Evolutionary conservation across 1,140 invertebrate species (phyloP), one percentile per base, ranked within the genome.

Genomic region (Brachionus paranguensis): DNA sequence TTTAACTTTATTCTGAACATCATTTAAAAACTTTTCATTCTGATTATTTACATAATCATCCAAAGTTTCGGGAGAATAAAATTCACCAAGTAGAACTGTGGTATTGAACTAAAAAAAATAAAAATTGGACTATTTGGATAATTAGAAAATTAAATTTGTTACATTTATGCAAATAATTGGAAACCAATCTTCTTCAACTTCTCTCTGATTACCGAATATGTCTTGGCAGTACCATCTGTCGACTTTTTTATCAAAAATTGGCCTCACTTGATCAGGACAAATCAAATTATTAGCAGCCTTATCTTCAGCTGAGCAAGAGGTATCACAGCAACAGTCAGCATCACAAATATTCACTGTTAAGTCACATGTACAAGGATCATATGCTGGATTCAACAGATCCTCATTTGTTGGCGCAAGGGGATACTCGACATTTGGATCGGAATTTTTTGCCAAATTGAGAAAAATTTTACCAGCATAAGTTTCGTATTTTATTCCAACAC

Each of bases 81-180:
- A 81, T 33, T 81, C 41, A 17, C 78, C 78, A 45, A 81, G 78
- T 12, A 81, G 27, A 64, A 81, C 78, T 3, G 53, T 81, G 7
- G 64, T 64, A 45, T 81, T 81, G 41, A 68, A 81, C 78, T 81
- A 20, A 20, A 41, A 81, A 24, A 10, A 81, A n/a, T 12, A 17
- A 41, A 43, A 79, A 78, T 29, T 29, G 41, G 50, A 65, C 3
- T 20, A 20, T 0, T 7, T 8, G 6, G 0, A 14, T 29, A 24
- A 14, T 5, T 10, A 65, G 6, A 17, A 10, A 14, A 17, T n/a
- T n/a, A 0, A 33, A 20, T 20, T 27, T 2, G 4, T 81, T 81
- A 81, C 78, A 43, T 81, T 53, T 14, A 81, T 68, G 43, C 78
- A 81, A 6, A 81, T 41, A 37, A 81, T 60, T 14, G 78, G 78